Evolutionary conservation across 1,140 invertebrate genomes (phyloP).

Genomic region (Drepana arcuata): DNA sequence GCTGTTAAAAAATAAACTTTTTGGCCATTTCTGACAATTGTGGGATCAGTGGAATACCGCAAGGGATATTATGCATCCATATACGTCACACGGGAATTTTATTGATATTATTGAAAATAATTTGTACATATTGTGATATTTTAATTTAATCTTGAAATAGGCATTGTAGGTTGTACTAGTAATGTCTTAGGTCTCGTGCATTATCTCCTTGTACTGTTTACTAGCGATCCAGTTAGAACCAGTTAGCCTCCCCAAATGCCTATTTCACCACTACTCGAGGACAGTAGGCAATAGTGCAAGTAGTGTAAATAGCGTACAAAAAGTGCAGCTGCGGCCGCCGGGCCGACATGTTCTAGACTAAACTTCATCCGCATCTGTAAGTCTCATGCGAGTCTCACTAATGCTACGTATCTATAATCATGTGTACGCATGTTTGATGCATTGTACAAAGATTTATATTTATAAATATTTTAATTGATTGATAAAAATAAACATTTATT

Average conservation of each 20-base stretch:
- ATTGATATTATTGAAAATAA: constrained; percentile 49
- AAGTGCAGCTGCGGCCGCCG: constrained; percentile 6
- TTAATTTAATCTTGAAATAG: constrained; percentile 61
- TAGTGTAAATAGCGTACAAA: constrained; percentile 25
- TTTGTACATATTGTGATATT: constrained; percentile 71
- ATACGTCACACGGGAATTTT: constrained; percentile 28
- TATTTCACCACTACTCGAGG: too few relatives aligned
- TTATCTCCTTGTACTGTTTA: too few relatives aligned
- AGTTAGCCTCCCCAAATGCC: too few relatives aligned
- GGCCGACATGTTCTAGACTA: too few relatives aligned
- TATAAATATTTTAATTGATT: constrained; percentile 69
- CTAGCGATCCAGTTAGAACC: too few relatives aligned
- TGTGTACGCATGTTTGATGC: constrained; percentile 48
- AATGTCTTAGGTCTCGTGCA: too few relatives aligned
- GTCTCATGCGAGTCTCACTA: constrained; percentile 29
- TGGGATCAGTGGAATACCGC: constrained; percentile 1
- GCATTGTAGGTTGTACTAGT: constrained; percentile 52
- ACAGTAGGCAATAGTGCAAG: too few relatives aligned
- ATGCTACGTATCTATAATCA: constrained; percentile 36
- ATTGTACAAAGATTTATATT: constrained; percentile 70
- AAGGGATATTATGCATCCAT: background rate
- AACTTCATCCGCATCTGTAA: constrained; percentile 7
- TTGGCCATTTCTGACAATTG: background rate
- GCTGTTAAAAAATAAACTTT: background rate
- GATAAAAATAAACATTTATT: constrained; percentile 69